These are phyloP conservation scores for Agrochola macilenta DNA, from an alignment of 2,888 invertebrate species.

Conservation along the genomic window DNA sequence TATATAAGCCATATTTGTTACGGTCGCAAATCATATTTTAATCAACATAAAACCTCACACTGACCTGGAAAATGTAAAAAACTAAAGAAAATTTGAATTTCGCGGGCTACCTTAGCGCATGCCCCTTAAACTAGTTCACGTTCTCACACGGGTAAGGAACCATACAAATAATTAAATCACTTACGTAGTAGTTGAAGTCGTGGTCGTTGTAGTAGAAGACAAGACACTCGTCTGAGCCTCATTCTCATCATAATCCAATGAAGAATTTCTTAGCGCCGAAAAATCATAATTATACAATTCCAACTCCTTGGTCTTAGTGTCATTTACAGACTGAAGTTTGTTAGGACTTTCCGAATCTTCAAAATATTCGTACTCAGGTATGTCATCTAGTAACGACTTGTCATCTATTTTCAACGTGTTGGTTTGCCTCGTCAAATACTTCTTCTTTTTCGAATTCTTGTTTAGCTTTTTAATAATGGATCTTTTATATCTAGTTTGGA, in stretches of 20 bases:
- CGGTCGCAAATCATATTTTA: too few species aligned
- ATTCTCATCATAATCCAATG: accelerated
- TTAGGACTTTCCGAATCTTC: slow-evolving; percentile 54
- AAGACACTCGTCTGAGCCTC: accelerated
- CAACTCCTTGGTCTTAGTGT: slow-evolving; percentile 2
- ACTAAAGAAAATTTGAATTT: too few species aligned
- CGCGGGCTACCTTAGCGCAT: too few species aligned
- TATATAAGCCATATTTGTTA: too few species aligned
- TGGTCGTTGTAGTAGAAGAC: not conserved
- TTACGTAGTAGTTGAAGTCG: not conserved
- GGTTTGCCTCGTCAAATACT: slow-evolving; percentile 71
- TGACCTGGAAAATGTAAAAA: too few species aligned
- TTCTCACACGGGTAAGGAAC: too few species aligned
- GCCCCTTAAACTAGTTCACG: too few species aligned
- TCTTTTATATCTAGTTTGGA: slow-evolving; percentile 48
- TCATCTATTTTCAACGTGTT: slow-evolving; percentile 64
- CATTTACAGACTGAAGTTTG: slow-evolving; percentile 11
- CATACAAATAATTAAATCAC: not conserved
- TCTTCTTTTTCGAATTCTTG: slow-evolving; percentile 69
- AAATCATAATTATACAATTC: slow-evolving; percentile 24
- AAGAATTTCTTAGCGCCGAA: accelerated
- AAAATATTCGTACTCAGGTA: slow-evolving; percentile 64
- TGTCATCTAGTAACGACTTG: slow-evolving; percentile 52
- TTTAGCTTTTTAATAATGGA: slow-evolving; percentile 73
- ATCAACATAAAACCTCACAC: too few species aligned